These are phyloP conservation scores for Hemichromis elongatus DNA, from an alignment of 2,113 vertebrate genomes.

Conservation along the genomic window DNA sequence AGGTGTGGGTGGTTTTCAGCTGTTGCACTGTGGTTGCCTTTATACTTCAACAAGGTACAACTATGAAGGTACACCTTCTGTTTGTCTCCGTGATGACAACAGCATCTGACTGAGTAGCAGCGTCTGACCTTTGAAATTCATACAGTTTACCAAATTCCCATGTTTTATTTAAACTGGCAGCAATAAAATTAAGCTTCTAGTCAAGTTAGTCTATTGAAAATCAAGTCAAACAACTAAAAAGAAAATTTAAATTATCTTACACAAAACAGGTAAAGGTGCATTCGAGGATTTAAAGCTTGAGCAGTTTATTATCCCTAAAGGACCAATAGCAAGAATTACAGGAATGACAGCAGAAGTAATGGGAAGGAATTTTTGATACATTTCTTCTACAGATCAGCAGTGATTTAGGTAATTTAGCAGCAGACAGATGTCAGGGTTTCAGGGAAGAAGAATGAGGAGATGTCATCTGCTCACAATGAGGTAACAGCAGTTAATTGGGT, in stretches of 20 bases:
- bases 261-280: not conserved
- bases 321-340: not conserved
- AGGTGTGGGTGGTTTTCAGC: not conserved
- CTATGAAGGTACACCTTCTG: not conserved
- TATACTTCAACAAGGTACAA: not conserved
- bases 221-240: not conserved
- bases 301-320: not conserved
- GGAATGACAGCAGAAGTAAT: not conserved
- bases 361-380: not conserved
- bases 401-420: not conserved
- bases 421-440: not conserved
- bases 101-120: not conserved
- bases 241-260: not conserved
- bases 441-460: not conserved
- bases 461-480: not conserved
- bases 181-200: accelerated
- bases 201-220: not conserved
- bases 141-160: not conserved
- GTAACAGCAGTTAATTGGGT: not conserved
- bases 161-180: not conserved
- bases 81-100: not conserved
- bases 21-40: not conserved
- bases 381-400: not conserved
- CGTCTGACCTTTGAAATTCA: not conserved
- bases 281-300: not conserved